These are phyloP conservation scores for Ips typographus DNA, from an alignment of 1,140 invertebrate genomes.

Conservation along the genomic window DNA sequence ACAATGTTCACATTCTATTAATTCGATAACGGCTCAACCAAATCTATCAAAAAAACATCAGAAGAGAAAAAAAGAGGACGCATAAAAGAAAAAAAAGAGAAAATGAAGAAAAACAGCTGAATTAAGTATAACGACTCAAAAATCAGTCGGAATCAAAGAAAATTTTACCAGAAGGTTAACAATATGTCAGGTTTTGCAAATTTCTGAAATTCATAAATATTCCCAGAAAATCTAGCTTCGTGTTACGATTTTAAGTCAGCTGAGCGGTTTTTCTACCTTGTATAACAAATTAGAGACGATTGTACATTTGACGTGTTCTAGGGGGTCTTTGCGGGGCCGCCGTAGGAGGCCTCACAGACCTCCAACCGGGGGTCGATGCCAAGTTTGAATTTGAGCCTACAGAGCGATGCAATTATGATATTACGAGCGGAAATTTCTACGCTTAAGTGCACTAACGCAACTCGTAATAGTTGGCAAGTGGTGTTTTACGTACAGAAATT, in stretches of 20 bases:
- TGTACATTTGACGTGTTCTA: slow-evolving; percentile 49
- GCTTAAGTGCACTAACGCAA: not conserved
- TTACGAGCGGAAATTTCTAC: not conserved
- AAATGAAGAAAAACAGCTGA: too few relatives aligned
- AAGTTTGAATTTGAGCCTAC: slow-evolving; percentile 43
- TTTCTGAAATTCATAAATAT: not conserved
- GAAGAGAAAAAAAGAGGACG: too few relatives aligned
- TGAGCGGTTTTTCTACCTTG: not conserved
- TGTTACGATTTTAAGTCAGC: not conserved
- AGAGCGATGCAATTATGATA: slow-evolving; percentile 5
- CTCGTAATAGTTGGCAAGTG: not conserved
- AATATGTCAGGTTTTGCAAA: too few relatives aligned
- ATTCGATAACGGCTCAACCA: too few relatives aligned
- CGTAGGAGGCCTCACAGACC: slow-evolving; percentile 48
- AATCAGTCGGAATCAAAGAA: too few relatives aligned
- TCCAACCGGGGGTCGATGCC: slow-evolving; percentile 48
- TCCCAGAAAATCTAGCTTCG: not conserved
- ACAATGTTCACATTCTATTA: too few relatives aligned
- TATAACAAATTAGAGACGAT: slow-evolving; percentile 40
- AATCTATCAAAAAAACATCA: too few relatives aligned
- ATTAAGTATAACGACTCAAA: too few relatives aligned
- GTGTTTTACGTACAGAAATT: not conserved
- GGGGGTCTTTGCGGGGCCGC: slow-evolving; percentile 49
- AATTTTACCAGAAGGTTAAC: too few relatives aligned
- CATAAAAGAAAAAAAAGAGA: too few relatives aligned